Evolutionary conservation across 2,113 vertebrate species (phyloP).

Genomic region (Callorhinus ursinus): DNA sequence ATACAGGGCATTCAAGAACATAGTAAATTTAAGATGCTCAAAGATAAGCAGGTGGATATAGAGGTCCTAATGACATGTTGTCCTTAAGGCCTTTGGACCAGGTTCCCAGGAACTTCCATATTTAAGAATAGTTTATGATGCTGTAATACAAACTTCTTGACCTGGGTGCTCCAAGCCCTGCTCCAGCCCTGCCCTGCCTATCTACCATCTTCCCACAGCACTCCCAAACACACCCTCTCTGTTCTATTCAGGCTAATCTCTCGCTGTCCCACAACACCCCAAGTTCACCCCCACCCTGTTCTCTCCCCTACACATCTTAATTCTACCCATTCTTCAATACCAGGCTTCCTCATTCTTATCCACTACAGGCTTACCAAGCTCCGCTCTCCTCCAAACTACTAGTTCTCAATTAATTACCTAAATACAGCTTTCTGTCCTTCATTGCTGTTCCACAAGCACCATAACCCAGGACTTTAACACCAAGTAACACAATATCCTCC

Average conservation of each 20-base stretch:
- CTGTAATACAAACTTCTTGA: neutral
- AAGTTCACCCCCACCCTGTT: neutral
- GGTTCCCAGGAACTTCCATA: neutral
- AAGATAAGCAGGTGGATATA: neutral
- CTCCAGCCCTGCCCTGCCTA: neutral
- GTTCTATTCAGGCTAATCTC: neutral
- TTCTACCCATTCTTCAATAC: conserved; percentile 37
- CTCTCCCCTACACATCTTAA: neutral
- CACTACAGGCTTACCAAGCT: neutral
- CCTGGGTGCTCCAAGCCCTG: neutral
- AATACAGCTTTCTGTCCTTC: neutral
- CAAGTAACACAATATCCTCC: neutral
- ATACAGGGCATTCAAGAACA: neutral
- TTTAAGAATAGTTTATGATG: conserved; percentile 2
- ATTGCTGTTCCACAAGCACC: neutral
- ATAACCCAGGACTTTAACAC: neutral
- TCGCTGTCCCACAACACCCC: neutral
- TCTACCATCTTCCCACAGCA: neutral
- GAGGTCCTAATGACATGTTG: neutral
- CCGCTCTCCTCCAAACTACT: neutral
- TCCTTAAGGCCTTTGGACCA: neutral
- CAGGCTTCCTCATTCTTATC: conserved; percentile 39
- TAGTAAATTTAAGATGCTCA: neutral
- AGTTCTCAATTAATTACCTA: neutral
- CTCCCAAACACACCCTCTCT: conserved; percentile 47